Base-by-base conservation (phyloP, 2,888 invertebrate genomes). In the Cataglyphis livida region DNA sequence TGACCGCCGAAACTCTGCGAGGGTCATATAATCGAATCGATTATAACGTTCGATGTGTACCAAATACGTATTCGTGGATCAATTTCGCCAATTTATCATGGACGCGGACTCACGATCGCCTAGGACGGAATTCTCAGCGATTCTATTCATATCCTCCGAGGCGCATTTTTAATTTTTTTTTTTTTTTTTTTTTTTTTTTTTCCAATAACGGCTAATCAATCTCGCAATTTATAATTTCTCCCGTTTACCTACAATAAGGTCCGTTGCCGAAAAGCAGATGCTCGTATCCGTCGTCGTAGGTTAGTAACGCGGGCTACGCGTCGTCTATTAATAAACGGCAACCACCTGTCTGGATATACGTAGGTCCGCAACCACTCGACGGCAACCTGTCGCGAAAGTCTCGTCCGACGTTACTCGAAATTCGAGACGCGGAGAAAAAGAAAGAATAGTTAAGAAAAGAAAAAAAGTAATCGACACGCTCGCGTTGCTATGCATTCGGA, bases 361-460 rank as follows among this genome's bases (percentile, higher is more conserved):
- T n/a, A 51, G n/a, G 48, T 51, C 48, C 48, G 48, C 51, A 7
- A 51, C 51, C 51, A 51, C 51, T 51, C n/a, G 81, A 83, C 89
- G 88, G 81, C 92, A 91, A 93, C 92, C 92, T 93, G 93, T 92
- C 90, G 90, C 90, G 90, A 89, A 89, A 82, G 61, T 66, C 59
- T 71, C 18, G 44, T 44, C 15, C 65, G 66, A 35, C 15, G 25
- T 15, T 25, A 25, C 3, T 32, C 21, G 32, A 59, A 70, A 32
- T 54, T n/a, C 25, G 25, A 64, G 35, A 62, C 38, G 57, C 6
- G 12, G 2, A 82, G 7, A 35, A 7, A 4, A 25, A 21, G 12
- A 25, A 6, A 71, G 25, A 25, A 25, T 25, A 25, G 25, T 25
- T 25, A 1, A 25, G 18, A 18, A 48, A 18, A 18, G 7, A 48